Conservation (phyloP, 2,888 invertebrate genomes). For the Euclidia mi region DNA sequence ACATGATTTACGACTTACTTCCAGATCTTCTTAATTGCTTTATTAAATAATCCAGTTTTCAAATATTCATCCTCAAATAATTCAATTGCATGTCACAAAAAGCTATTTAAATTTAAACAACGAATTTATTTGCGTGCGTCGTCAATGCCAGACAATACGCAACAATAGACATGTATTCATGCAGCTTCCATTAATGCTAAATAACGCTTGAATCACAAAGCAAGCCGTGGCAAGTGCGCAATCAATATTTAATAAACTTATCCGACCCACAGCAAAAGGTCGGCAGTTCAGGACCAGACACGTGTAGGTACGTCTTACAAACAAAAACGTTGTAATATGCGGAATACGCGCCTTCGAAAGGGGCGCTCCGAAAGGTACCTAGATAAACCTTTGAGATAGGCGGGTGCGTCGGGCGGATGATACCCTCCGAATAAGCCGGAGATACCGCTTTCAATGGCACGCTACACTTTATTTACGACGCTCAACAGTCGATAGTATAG, state of each 20-base stretch:
- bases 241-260: constrained; percentile 9
- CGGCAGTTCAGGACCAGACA: background rate
- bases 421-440: constrained; percentile 35
- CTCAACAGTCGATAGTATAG: constrained; percentile 5
- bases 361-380: constrained; percentile 7
- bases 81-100: too few relatives aligned
- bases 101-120: too few relatives aligned
- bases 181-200: background rate
- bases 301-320: background rate
- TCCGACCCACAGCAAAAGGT: background rate
- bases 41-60: too few relatives aligned
- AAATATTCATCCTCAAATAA: too few relatives aligned
- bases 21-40: too few relatives aligned
- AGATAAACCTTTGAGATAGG: constrained; percentile 27
- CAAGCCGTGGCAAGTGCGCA: constrained; percentile 3
- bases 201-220: background rate
- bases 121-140: too few relatives aligned
- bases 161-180: too few relatives aligned
- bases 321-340: constrained; percentile 2
- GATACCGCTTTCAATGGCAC: constrained; percentile 31
- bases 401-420: constrained; percentile 34
- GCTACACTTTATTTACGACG: constrained; percentile 43
- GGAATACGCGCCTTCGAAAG: background rate
- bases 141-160: too few relatives aligned
- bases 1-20: too few relatives aligned